Evolutionary conservation across 1,140 invertebrate species (phyloP).

Genomic region (Temnothorax nylanderi): DNA sequence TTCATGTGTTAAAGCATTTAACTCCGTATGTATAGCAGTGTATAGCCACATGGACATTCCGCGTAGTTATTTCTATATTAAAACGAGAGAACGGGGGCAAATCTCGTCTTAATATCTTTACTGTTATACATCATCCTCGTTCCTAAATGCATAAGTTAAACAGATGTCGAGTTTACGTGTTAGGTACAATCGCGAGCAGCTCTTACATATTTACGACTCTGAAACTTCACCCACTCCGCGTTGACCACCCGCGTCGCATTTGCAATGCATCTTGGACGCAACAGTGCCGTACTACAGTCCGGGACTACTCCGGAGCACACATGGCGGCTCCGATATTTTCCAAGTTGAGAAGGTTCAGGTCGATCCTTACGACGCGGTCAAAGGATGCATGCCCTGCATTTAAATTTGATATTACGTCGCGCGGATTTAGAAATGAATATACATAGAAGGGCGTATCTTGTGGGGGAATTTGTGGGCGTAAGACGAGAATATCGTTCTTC

Average conservation of each 20-base stretch:
- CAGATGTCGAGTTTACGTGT: not conserved
- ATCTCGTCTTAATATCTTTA: not conserved
- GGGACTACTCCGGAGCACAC: not conserved
- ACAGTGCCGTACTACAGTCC: constrained; percentile 51
- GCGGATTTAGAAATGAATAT: not conserved
- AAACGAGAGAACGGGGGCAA: not conserved
- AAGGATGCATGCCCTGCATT: not conserved
- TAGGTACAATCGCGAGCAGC: not conserved
- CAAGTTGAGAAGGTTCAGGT: not conserved
- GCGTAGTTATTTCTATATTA: not conserved
- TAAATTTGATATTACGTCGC: not conserved
- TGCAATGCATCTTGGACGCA: constrained; percentile 52
- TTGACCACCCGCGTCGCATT: constrained; percentile 54
- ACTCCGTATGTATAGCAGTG: not conserved
- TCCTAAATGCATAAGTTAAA: not conserved
- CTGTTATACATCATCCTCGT: not conserved
- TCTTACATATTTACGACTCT: constrained; percentile 2
- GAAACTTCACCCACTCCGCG: not conserved
- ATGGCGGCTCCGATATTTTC: not conserved
- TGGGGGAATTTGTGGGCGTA: too few species aligned
- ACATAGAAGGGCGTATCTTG: not conserved
- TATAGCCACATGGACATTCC: not conserved
- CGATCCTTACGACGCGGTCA: too few species aligned
- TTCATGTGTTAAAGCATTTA: not conserved
- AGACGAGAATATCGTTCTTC: not conserved